Base-by-base conservation (phyloP, 2,113 vertebrate genomes). In the Gnathonemus echidnorhynchus region DNA sequence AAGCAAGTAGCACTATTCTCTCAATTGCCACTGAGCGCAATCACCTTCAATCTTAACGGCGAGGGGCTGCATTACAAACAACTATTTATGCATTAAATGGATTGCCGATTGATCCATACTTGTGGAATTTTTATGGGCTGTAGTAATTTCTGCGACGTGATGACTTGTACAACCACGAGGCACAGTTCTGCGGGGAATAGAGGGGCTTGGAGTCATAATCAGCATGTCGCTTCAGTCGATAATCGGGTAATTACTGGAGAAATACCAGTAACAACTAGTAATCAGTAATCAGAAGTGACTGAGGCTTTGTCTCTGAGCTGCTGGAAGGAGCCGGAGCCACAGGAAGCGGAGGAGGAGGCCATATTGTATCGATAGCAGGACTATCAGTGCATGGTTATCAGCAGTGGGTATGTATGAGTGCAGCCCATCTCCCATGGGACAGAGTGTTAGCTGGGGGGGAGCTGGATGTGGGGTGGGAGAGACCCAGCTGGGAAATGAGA, bases 401-500 rank as follows among this genome's bases (percentile, higher is more conserved):
- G 89, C 83, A 48, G 89, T 87, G 89, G 27, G 58, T 90, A 48
- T 89, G 89, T 89, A 89, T 85, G 89, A 89, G 89, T 19, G 80
- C 42, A 89, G 31, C 50, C 89, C 31, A n/a, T 27, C 39, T 89
- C 89, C 80, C 89, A 21, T 52, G 74, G 74, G 86, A 85, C 89
- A 21, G 62, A 66, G 27, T 50, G 52, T 46, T 88, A 58, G 56
- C 52, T 83, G 52, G 86, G 9, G 19, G 46, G 86, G 66, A 62
- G 74, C 42, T 27, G 84, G 45, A 83, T 48, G 91, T 88, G 90
- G 89, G 94, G 92, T 93, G 94, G 93, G 94, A 94, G 95, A 95
- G 93, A 92, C 95, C 94, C 95, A 95, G 95, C 94, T 96, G 95
- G 95, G 95, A 95, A 95, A 96, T 95, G 94, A 96, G 94, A 95